These are phyloP conservation scores for Cyrtorhinus lividipennis DNA, from an alignment of 1,140 invertebrate species.

Conservation along the genomic window DNA sequence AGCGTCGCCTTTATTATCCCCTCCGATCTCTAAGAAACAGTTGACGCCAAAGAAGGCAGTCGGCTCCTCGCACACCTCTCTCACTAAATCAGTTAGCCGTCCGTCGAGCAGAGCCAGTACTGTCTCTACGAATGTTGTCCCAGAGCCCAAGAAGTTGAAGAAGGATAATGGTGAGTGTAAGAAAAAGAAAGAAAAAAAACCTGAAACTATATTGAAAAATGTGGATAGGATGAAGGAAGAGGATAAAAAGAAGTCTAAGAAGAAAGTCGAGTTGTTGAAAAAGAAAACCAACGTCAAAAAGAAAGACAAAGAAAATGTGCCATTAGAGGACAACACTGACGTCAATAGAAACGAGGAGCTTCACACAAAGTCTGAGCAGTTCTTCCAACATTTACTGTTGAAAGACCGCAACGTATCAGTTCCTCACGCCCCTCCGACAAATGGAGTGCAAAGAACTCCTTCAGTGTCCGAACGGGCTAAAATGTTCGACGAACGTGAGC, in stretches of 20 bases:
- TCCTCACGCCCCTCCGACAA: conserved; percentile 25
- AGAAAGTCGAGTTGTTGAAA: conserved; percentile 20
- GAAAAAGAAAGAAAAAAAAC: conserved; percentile 24
- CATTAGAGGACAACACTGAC: neutral
- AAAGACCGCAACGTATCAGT: conserved; percentile 30
- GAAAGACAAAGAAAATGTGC: conserved; percentile 26
- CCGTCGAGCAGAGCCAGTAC: conserved; percentile 11
- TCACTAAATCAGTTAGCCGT: neutral
- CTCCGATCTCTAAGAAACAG: neutral
- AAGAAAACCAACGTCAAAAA: conserved; percentile 22
- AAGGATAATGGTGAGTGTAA: conserved; percentile 17
- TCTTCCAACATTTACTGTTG: conserved; percentile 55
- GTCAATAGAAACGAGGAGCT: neutral
- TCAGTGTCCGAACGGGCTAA: conserved; percentile 45
- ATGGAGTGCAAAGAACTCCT: conserved; percentile 30
- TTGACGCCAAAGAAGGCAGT: conserved; percentile 10
- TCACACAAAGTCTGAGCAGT: conserved; percentile 39
- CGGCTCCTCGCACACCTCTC: neutral
- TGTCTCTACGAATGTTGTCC: neutral
- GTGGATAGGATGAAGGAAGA: conserved; percentile 22
- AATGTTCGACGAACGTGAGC: conserved; percentile 33
- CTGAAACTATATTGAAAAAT: conserved; percentile 24
- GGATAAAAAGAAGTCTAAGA: conserved; percentile 27
- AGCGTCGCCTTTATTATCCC: conserved; percentile 4
- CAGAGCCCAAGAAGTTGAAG: conserved; percentile 5